Percentiles rank a stretch among this genome's conserved stretches.
Conservation (phyloP, 2,797 vertebrate species). For the Oryzias sinensis region DNA sequence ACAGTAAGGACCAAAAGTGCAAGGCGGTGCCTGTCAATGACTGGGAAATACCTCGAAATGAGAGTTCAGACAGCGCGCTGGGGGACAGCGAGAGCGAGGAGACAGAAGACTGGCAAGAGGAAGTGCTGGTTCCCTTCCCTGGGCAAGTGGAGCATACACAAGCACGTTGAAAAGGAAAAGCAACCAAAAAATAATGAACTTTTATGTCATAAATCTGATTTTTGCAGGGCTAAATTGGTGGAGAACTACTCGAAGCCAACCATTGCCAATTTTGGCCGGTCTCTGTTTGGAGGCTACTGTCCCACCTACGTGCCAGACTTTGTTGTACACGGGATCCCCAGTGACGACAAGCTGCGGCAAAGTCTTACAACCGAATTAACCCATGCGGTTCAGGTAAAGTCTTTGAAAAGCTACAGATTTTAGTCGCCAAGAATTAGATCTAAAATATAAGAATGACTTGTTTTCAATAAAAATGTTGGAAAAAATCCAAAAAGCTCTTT, state of each 20-base stretch:
- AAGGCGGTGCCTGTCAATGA: constrained; percentile 80
- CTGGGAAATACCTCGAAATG: constrained; percentile 98
- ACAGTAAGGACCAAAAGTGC: constrained; percentile 76
- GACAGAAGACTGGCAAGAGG: constrained; percentile 94
- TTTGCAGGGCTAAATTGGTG: constrained; percentile 87
- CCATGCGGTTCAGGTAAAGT: constrained; percentile 93
- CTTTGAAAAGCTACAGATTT: not conserved
- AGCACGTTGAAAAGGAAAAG: too few relatives aligned
- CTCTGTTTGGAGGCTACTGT: constrained; percentile 96
- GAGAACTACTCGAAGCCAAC: constrained; percentile 93
- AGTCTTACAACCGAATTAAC: constrained; percentile 88
- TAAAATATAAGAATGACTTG: too few relatives aligned
- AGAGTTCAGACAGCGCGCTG: constrained; percentile 97
- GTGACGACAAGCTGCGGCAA: constrained; percentile 91
- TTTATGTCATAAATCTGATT: constrained; percentile 12
- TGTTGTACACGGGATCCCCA: constrained; percentile 93
- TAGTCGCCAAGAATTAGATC: not conserved
- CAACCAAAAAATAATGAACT: not conserved
- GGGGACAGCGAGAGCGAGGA: constrained; percentile 99
- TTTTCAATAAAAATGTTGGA: too few relatives aligned
- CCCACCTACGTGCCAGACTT: constrained; percentile 97
- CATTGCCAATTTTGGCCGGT: constrained; percentile 96
- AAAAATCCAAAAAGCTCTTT: too few relatives aligned
- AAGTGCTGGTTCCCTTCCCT: constrained; percentile 91
- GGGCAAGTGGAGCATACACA: constrained; percentile 74